phyloP scores from a whole-genome alignment of 1,140 invertebrate genomes.

The Drosophila biarmipes region DNA sequence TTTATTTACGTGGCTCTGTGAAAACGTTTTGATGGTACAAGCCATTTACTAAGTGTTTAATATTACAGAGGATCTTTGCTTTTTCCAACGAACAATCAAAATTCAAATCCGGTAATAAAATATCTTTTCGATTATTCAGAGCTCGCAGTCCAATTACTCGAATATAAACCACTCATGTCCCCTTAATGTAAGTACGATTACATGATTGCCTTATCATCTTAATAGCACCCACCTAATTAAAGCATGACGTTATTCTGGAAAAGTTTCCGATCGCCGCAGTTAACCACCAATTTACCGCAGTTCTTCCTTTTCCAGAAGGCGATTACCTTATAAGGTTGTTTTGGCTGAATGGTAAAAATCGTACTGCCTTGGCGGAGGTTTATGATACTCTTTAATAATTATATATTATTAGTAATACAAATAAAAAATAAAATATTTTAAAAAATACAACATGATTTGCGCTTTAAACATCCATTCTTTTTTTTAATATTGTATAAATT shows the following conservation, averaged over 20 bases:
- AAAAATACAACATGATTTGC: too few relatives aligned
- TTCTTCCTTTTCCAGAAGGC: slow-evolving; percentile 10
- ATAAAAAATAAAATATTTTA: too few relatives aligned
- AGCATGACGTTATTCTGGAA: slow-evolving; percentile 1
- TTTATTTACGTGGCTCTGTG: neutral
- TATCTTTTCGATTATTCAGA: neutral
- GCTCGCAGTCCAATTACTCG: neutral
- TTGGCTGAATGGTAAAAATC: neutral
- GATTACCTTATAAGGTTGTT: neutral
- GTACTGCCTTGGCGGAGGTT: neutral
- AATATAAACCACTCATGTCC: slow-evolving; percentile 17
- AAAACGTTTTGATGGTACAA: slow-evolving; percentile 16
- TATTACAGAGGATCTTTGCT: neutral
- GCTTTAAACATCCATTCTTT: too few relatives aligned
- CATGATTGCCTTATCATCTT: too few relatives aligned
- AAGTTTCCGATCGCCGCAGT: slow-evolving; percentile 8
- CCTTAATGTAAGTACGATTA: slow-evolving; percentile 2
- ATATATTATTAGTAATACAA: too few relatives aligned
- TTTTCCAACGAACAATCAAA: slow-evolving; percentile 3
- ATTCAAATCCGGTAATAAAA: slow-evolving; percentile 9
- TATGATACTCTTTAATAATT: neutral
- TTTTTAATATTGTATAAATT: too few relatives aligned
- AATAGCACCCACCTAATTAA: neutral
- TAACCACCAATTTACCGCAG: neutral
- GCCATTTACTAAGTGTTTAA: slow-evolving; percentile 25